These are phyloP conservation scores for Coryphaenoides rupestris DNA, from an alignment of 2,113 vertebrate species.

Conservation along the genomic window DNA sequence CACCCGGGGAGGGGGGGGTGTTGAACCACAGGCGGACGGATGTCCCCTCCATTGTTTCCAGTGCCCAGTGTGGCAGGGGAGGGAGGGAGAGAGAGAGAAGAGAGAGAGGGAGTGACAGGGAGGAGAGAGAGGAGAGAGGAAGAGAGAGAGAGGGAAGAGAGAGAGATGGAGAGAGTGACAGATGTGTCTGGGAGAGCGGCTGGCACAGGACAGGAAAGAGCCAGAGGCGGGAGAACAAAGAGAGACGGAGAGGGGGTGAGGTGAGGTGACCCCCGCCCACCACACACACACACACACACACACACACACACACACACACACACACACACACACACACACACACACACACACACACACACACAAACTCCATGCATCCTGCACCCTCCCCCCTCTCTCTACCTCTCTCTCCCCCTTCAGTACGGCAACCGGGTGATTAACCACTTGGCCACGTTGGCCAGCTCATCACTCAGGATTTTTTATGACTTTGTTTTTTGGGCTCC, in stretches of 20 bases:
- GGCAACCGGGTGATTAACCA: conserved; percentile 61
- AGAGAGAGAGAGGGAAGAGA: conserved; percentile 25
- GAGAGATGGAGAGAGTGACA: conserved; percentile 49
- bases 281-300: background rate
- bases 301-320: background rate
- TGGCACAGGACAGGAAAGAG: conserved; percentile 69
- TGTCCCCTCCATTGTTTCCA: conserved; percentile 44
- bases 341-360: background rate
- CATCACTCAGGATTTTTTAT: conserved; percentile 69
- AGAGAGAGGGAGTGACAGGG: conserved; percentile 20
- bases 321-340: background rate
- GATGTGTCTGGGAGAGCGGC: conserved; percentile 31
- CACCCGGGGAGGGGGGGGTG: no score
- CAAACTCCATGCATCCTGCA: background rate
- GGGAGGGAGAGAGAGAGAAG: conserved; percentile 25
- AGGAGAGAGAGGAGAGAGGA: conserved; percentile 15
- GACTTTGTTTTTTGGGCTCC: conserved; percentile 67
- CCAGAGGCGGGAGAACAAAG: conserved; percentile 62
- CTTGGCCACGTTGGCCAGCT: conserved; percentile 57
- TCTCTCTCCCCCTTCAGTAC: no score
- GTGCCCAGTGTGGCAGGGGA: conserved; percentile 3
- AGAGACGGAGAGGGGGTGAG: conserved; percentile 43
- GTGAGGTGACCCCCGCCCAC: conserved; percentile 3
- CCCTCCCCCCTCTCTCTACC: conserved; percentile 22
- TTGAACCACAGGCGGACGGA: conserved; percentile 15